phyloP scores from a whole-genome alignment of 1,140 invertebrate genomes.

The Drosophila nasuta region DNA sequence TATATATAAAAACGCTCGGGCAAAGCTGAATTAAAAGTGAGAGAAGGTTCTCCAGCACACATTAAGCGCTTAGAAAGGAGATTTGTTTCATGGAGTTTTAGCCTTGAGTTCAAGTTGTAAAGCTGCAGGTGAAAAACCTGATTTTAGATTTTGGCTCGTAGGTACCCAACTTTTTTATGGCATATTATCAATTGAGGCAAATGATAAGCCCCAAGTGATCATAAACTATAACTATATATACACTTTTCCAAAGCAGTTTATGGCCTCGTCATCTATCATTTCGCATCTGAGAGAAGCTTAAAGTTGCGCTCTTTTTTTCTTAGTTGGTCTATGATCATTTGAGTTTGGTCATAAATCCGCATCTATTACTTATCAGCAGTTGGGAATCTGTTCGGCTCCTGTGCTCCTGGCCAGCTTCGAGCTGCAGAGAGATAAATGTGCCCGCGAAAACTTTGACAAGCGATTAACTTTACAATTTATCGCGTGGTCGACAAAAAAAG shows the following conservation, averaged over 20 bases:
- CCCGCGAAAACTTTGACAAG: conserved; percentile 80
- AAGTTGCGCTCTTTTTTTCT: background rate
- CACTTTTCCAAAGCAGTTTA: conserved; percentile 16
- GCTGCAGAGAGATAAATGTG: conserved; percentile 64
- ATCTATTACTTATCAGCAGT: conserved; percentile 30
- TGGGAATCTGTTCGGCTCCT: conserved; percentile 33
- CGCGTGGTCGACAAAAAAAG: conserved; percentile 30
- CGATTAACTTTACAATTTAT: conserved; percentile 83
- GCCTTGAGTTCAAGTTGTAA: background rate
- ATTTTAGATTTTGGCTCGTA: background rate
- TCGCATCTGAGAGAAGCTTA: background rate
- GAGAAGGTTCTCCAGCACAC: conserved; percentile 1
- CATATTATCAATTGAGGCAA: conserved; percentile 33
- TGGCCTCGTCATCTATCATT: conserved; percentile 19
- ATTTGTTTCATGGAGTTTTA: conserved; percentile 7
- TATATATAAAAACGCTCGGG: too few species aligned
- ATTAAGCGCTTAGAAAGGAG: conserved; percentile 32
- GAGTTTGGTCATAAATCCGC: conserved; percentile 22
- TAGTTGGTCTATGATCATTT: background rate
- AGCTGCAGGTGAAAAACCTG: conserved; percentile 2
- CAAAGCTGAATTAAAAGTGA: background rate
- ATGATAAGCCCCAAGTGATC: conserved; percentile 32
- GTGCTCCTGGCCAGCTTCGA: conserved; percentile 11
- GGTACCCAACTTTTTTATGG: conserved; percentile 21
- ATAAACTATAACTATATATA: conserved; percentile 11